These are phyloP conservation scores for Nasonia vitripennis DNA, from an alignment of 1,140 invertebrate genomes.

Conservation along the genomic window DNA sequence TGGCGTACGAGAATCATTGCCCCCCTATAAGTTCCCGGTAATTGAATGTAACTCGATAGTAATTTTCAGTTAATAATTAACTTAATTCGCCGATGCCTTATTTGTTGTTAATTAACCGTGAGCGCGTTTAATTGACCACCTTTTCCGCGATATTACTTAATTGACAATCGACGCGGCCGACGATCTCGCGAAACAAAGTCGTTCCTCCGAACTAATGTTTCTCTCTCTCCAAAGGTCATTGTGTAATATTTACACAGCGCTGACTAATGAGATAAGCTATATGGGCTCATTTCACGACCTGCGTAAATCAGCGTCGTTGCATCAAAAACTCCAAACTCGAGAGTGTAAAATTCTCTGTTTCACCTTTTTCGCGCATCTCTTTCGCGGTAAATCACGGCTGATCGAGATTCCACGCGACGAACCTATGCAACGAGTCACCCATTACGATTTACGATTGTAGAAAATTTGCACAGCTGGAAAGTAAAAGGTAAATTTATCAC, in stretches of 20 bases:
- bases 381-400: not conserved
- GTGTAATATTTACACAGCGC: not conserved
- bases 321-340: not conserved
- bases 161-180: not conserved
- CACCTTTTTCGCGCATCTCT: not conserved
- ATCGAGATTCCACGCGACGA: slow-evolving; percentile 8
- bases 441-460: slow-evolving; percentile 10
- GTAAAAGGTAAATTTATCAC: slow-evolving; percentile 28
- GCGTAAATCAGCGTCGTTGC: not conserved
- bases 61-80: not conserved
- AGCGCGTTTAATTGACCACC: not conserved
- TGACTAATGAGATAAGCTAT: not conserved
- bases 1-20: not conserved
- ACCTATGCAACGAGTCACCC: not conserved
- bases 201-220: not conserved
- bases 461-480: slow-evolving; percentile 18
- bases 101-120: slow-evolving; percentile 13
- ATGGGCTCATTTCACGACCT: not conserved
- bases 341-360: not conserved
- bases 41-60: slow-evolving; percentile 15
- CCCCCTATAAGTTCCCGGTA: not conserved
- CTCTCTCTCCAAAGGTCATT: not conserved
- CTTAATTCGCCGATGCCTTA: not conserved
- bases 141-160: slow-evolving; percentile 6
- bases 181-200: not conserved